Evolutionary conservation across 2,888 invertebrate species (phyloP).

Genomic region (Aphelenchoides bicaudatus): DNA sequence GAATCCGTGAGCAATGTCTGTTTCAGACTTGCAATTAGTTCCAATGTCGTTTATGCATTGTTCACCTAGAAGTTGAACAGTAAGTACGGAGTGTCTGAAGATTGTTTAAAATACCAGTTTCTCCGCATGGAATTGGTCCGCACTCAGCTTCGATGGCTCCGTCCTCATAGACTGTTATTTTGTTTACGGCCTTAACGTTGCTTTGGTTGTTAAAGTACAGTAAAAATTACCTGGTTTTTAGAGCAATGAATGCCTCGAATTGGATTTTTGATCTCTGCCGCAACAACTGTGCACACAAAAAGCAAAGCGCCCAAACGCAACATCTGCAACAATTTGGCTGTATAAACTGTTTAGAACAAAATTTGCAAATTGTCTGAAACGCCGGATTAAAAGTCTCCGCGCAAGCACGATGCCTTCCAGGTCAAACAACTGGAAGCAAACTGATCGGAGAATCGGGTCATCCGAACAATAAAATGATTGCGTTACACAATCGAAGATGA

Average conservation of each 20-base stretch:
- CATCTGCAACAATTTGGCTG: too few species aligned
- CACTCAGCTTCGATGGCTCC: slow-evolving; percentile 59
- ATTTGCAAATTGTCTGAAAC: too few species aligned
- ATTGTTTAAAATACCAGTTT: too few species aligned
- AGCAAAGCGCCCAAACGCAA: not conserved
- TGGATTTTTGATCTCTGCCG: slow-evolving; percentile 1
- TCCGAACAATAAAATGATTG: too few species aligned
- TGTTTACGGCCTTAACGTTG: slow-evolving; percentile 46
- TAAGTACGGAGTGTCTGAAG: too few species aligned
- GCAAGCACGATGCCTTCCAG: too few species aligned
- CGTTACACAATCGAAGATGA: too few species aligned
- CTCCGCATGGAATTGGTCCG: slow-evolving; percentile 58
- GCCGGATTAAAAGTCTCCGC: too few species aligned
- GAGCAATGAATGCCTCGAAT: slow-evolving; percentile 5
- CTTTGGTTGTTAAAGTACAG: not conserved
- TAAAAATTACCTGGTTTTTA: slow-evolving; percentile 11
- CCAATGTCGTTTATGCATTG: slow-evolving; percentile 32
- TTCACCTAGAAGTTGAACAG: too few species aligned
- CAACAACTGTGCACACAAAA: not conserved
- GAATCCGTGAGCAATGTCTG: slow-evolving; percentile 23
- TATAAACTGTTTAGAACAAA: too few species aligned
- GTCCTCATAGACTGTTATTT: slow-evolving; percentile 58
- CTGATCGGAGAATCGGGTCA: too few species aligned
- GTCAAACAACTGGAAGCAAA: too few species aligned
- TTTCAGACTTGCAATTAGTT: slow-evolving; percentile 30